phyloP scores from a whole-genome alignment of 2,888 invertebrate species.

The Drosophila engyochracea region DNA sequence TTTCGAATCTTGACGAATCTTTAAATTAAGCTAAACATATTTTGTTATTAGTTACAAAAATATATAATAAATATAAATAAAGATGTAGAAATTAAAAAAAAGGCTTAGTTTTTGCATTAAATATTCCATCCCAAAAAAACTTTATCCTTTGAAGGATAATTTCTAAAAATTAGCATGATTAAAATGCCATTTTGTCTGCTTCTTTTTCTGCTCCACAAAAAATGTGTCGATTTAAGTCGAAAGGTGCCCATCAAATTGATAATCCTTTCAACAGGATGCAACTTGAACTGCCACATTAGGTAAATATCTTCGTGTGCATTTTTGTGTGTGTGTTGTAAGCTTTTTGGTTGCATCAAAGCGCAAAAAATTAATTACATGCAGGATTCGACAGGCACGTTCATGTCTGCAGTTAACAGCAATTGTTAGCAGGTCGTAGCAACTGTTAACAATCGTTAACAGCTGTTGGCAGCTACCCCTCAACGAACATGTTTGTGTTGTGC shows the following conservation, averaged over 20 bases:
- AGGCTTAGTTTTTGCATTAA: background rate
- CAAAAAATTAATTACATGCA: slow-evolving; percentile 44
- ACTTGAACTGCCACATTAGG: slow-evolving; percentile 25
- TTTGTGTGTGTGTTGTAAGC: slow-evolving; percentile 47
- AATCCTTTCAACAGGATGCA: background rate
- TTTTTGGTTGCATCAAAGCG: slow-evolving; percentile 32
- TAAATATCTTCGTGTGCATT: slow-evolving; percentile 10
- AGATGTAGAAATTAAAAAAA: background rate
- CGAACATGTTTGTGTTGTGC: slow-evolving; percentile 21
- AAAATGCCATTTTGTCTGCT: background rate
- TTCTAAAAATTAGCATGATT: background rate
- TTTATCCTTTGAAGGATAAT: background rate
- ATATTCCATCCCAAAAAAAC: background rate
- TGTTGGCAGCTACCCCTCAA: slow-evolving; percentile 29
- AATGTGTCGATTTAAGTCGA: background rate
- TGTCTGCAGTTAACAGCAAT: slow-evolving; percentile 20
- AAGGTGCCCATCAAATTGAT: slow-evolving; percentile 15
- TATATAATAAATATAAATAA: background rate
- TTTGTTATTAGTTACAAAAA: background rate
- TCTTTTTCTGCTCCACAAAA: background rate
- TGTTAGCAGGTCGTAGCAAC: background rate
- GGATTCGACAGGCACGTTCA: slow-evolving; percentile 10
- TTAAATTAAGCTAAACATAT: background rate
- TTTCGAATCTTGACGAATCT: background rate
- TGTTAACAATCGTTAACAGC: background rate